Evolutionary conservation across 2,113 vertebrate genomes (phyloP).

Genomic region (Sinocyclocheilus anshuiensis): DNA sequence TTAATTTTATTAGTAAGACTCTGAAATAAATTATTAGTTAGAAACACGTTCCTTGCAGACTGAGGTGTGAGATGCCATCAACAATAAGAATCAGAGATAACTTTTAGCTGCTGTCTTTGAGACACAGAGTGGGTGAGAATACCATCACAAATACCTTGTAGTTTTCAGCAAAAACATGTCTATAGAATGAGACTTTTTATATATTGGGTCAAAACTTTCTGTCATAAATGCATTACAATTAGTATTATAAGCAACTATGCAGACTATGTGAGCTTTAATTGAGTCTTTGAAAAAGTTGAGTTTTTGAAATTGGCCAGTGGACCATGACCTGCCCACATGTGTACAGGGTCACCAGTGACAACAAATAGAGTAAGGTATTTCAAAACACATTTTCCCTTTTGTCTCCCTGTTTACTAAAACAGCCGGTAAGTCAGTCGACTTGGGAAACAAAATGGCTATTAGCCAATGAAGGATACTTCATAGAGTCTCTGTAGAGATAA

Average conservation of each 20-base stretch:
- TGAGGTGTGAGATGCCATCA: no score
- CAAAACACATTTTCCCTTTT: constrained; percentile 61
- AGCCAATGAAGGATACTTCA: background rate
- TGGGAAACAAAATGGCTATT: background rate
- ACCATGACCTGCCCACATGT: constrained; percentile 55
- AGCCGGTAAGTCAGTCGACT: constrained; percentile 4
- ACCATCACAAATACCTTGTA: background rate
- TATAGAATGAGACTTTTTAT: background rate
- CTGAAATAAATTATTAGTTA: no score
- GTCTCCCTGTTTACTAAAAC: constrained; percentile 65
- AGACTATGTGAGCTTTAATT: background rate
- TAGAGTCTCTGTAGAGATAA: background rate
- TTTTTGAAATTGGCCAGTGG: background rate
- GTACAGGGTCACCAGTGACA: constrained; percentile 64
- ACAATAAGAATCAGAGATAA: no score
- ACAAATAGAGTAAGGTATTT: constrained; percentile 63
- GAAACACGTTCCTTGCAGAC: no score
- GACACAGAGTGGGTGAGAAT: no score
- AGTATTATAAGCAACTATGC: background rate
- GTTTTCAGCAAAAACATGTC: background rate
- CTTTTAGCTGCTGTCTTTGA: no score
- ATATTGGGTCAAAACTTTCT: background rate
- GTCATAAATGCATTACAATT: background rate
- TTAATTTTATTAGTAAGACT: background rate
- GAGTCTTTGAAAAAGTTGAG: background rate